phyloP scores from a whole-genome alignment of 2,888 invertebrate genomes.

The Acronicta psi region DNA sequence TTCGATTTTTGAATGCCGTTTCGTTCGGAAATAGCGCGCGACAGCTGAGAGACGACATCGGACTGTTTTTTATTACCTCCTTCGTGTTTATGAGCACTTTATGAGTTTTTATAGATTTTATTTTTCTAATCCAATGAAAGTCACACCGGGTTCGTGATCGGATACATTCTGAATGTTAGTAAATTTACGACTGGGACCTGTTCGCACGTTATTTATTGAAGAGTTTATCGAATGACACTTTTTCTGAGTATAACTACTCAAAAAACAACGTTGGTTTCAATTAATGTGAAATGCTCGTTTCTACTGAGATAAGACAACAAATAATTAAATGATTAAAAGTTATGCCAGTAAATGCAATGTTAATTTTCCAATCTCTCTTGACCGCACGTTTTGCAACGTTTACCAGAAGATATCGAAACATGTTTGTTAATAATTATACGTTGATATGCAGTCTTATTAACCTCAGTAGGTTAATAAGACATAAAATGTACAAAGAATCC shows the following conservation, averaged over 20 bases:
- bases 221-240: conserved; percentile 60
- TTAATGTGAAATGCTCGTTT: conserved; percentile 34
- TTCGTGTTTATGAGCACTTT: conserved; percentile 88
- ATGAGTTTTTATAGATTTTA: conserved; percentile 87
- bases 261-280: conserved; percentile 35
- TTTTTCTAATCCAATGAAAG: conserved; percentile 82
- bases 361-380: conserved; percentile 34
- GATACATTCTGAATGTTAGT: conserved; percentile 72
- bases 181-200: conserved; percentile 75
- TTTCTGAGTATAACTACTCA: conserved; percentile 48
- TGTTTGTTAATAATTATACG: conserved; percentile 58
- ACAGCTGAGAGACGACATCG: conserved; percentile 87
- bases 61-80: conserved; percentile 86
- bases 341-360: conserved; percentile 36
- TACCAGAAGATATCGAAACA: conserved; percentile 60
- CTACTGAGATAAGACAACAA: conserved; percentile 43
- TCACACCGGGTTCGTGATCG: conserved; percentile 78
- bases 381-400: conserved; percentile 53
- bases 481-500: conserved; percentile 46
- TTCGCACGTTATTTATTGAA: conserved; percentile 72
- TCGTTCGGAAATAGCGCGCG: conserved; percentile 87
- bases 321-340: conserved; percentile 63
- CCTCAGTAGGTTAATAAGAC: conserved; percentile 50
- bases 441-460: conserved; percentile 53
- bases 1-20: conserved; percentile 84